Evolutionary conservation across 2,113 vertebrate species (phyloP).

Genomic region (Cyanistes caeruleus): DNA sequence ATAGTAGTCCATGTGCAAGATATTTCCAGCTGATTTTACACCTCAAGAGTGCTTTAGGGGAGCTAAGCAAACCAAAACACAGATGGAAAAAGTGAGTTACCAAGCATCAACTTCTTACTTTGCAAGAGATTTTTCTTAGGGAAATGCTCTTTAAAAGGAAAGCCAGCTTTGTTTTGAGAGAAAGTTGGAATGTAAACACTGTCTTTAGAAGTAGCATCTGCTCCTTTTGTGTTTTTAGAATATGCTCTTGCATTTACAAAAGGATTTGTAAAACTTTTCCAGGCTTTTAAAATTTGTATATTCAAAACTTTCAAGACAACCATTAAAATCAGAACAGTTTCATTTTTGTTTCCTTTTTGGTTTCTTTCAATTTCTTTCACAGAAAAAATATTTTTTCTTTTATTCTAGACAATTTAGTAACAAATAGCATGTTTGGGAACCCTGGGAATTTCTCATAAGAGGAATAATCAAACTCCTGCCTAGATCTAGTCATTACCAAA

Average conservation of each 20-base stretch:
- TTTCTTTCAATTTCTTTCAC: not conserved
- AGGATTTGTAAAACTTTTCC: not conserved
- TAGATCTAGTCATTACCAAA: not conserved
- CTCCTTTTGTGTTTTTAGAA: not conserved
- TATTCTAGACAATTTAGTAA: not conserved
- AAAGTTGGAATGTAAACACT: constrained; percentile 11
- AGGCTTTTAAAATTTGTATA: not conserved
- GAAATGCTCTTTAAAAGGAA: not conserved
- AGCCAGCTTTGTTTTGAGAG: not conserved
- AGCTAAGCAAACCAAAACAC: not conserved
- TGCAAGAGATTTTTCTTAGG: not conserved
- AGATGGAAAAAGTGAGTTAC: not conserved
- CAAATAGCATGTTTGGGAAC: not conserved
- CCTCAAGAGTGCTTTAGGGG: not conserved
- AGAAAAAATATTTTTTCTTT: not conserved
- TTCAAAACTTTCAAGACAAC: not conserved
- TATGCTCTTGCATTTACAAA: not conserved
- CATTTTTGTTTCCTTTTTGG: not conserved
- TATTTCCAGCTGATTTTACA: not conserved
- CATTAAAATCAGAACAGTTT: not conserved
- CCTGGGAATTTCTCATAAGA: not conserved
- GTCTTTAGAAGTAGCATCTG: constrained; percentile 25
- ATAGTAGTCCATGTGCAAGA: no score
- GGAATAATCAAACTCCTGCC: not conserved
- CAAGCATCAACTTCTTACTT: rapidly evolving